Base-by-base conservation (phyloP, 1,140 invertebrate species). In the Lepidurus apus region DNA sequence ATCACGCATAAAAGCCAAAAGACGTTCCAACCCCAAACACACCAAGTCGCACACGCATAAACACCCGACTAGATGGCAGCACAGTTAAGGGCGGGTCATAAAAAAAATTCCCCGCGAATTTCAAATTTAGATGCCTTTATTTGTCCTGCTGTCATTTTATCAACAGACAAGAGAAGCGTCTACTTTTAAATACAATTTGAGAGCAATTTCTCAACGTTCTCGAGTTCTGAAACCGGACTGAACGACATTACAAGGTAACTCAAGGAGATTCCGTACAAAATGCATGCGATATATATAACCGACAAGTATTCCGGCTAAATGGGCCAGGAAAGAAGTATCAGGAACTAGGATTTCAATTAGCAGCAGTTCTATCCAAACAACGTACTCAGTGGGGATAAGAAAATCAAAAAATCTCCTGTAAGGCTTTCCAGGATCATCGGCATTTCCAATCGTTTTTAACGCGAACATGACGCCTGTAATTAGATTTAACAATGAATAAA, bases 271-370 rank as follows among this genome's bases (percentile, higher is more conserved):
- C 21, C 53, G 53, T 1, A 65, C 17, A 11, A 17, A 13, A 65
- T 17, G 53, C 17, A 65, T 65, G 53, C 53, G 53, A 82, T 91
- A 92, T 1, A 89, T 80, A 78, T 91, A 84, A 42, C 91, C 91
- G 65, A 90, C 88, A 6, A 92, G 81, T 81, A 92, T 91, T n/a
- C 91, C 91, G 75, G 90, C 89, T 24, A 92, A 84, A 83, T 93
- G 91, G 75, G 91, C 91, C 76, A 87, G 82, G 81, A 90, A 89
- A 1, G 88, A 90, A 9, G 88, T 85, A 81, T 89, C 87, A 45
- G 90, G 90, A 1, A 90, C 88, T 10, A 91, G 81, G 0, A 92
- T 44, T 81, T 91, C 89, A 79, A 93, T 92, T 3, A 91, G 82
- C 21, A 91, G 77, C n/a, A 93, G 82, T 82, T 93, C 91, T 2